Base-by-base conservation (phyloP, 2,113 vertebrate genomes). In the Carassius carassius region DNA sequence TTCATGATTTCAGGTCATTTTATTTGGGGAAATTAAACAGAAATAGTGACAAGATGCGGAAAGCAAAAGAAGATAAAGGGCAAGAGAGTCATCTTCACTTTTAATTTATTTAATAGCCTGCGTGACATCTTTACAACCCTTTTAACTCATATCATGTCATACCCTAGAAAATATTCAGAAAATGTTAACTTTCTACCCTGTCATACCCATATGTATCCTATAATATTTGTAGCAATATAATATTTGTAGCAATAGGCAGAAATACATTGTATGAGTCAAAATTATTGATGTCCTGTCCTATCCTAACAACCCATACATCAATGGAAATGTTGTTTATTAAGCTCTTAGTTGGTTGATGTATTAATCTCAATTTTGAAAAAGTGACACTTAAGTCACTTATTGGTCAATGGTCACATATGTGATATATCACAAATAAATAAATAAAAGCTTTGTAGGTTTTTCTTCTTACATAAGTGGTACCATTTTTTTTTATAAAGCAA, bases 1-100 rank as follows among this genome's bases (percentile, higher is more conserved):
- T 78, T 84, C 58, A 80, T 80, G 11, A 63, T 63, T 60, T n/a
- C 19, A 32, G 5, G 23, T 65, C 12, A 32, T 62, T 75, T 47
- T 83, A 21, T 75, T 10, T 9, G 25, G 11, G 12, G 16, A 12
- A 60, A 47, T 60, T 29, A 63, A 63, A 49, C 12, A 49, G 41
- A 44, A 21, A 44, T 14, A 58, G 9, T 1, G 17, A 41, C 35
- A 25, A 23, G 14, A 41, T 10, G 69, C 35, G 10, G 35, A 74
- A 41, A 62, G 72, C 56, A 14, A 84, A 6, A 29, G 10, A 11
- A 9, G 16, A 77, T 62, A 35, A 17, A 9, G 19, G 41, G 32
- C 54, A 62, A 62, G 21, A 37, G 76, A 16, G 51, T 21, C 12
- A 47, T 21, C 41, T 47, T 73, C 11, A 7, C 32, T 23, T 74